Base-by-base conservation (phyloP, 30 jellyfish, hydroid and myxozoan genomes). In the Chrysaora quinquecirrha region DNA sequence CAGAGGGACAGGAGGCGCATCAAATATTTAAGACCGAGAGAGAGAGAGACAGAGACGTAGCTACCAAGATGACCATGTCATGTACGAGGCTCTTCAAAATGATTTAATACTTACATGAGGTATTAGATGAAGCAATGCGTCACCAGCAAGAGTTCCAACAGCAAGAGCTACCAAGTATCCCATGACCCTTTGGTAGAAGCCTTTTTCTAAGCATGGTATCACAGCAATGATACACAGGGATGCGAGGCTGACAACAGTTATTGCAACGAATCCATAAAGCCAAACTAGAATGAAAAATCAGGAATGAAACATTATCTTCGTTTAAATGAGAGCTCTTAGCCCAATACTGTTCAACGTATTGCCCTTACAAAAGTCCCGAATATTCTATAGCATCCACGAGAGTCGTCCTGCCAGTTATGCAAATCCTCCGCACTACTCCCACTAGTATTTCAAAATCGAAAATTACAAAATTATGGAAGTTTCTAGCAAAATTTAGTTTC, bases 61-160 rank as follows among this genome's bases (percentile, higher is more conserved):
- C n/a, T n/a, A n/a, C n/a, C n/a, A n/a, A n/a, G n/a, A n/a, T n/a
- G n/a, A n/a, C n/a, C n/a, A n/a, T n/a, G n/a, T n/a, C n/a, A n/a
- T n/a, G n/a, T n/a, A n/a, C n/a, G n/a, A n/a, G n/a, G n/a, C n/a
- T n/a, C n/a, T n/a, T n/a, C n/a, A n/a, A n/a, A n/a, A n/a, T n/a
- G n/a, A n/a, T n/a, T n/a, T n/a, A n/a, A n/a, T 19, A 89, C 98
- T 72, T 77, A 93, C 98, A 75, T 93, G 98, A 22, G 98, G 98
- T 14, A 93, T 93, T 11, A 93, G 83, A 78, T 93, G 98, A 32
- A 93, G 78, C 73, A 93, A 19, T 14, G 98, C 98, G 69, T 93
- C 98, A 22, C 98, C 98, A 64, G 97, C 87, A 19, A 93, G 80
- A 0, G 96, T 84, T 1, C 98, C 98, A 54, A 93, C 97, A 34